Percentiles rank a stretch among this genome's conserved stretches.
These are phyloP conservation scores for Rissa tridactyla DNA, from an alignment of 2,113 vertebrate species.

Conservation along the genomic window DNA sequence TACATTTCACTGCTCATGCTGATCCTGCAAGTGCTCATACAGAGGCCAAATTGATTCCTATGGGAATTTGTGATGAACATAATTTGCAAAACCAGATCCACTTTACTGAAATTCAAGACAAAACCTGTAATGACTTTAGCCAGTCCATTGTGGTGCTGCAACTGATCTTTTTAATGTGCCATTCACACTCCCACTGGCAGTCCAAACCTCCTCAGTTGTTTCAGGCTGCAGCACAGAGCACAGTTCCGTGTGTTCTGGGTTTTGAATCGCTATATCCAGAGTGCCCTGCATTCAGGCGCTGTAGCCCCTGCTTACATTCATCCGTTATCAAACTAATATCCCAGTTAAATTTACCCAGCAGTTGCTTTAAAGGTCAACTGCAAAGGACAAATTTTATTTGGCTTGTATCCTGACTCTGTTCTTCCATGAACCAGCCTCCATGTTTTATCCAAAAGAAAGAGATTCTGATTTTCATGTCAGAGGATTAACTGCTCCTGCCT, in stretches of 20 bases:
- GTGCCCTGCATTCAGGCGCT: background rate
- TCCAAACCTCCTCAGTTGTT: background rate
- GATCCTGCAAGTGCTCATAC: background rate
- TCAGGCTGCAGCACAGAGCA: background rate
- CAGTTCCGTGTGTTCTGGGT: background rate
- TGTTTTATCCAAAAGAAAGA: constrained; percentile 14
- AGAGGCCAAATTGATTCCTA: background rate
- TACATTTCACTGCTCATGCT: background rate
- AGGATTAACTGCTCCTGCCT: constrained; percentile 22
- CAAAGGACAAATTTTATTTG: constrained; percentile 43
- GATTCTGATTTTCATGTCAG: constrained; percentile 18
- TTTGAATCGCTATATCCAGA: background rate
- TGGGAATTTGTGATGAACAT: background rate
- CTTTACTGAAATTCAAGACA: background rate
- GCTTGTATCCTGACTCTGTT: background rate
- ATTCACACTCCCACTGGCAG: background rate
- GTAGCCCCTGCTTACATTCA: background rate
- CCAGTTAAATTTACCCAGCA: constrained; percentile 7
- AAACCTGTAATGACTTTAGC: background rate
- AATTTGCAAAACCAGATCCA: background rate
- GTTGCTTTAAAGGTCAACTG: constrained; percentile 46
- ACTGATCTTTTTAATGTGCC: background rate
- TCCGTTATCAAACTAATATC: background rate
- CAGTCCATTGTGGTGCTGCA: background rate
- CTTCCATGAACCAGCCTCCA: background rate